Evolutionary conservation across 2,797 vertebrate genomes (phyloP).

Genomic region (Argyrosomus regius): DNA sequence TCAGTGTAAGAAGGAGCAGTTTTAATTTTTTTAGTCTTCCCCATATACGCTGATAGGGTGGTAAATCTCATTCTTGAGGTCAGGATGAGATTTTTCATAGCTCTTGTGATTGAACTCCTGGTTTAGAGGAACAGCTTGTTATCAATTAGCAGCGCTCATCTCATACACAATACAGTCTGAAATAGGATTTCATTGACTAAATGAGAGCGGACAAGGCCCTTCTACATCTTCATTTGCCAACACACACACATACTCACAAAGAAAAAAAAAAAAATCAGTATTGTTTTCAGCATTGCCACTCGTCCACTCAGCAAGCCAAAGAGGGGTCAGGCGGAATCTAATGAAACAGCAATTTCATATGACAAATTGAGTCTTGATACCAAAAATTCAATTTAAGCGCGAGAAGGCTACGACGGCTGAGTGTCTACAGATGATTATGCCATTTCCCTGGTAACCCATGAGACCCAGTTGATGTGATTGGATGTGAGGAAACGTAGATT

Average conservation of each 20-base stretch:
- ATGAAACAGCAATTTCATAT: constrained; percentile 68
- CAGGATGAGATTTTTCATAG: constrained; percentile 21
- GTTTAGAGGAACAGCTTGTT: constrained; percentile 43
- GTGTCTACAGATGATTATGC: constrained; percentile 66
- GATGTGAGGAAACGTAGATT: constrained; percentile 36
- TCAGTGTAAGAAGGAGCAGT: not conserved
- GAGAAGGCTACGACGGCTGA: constrained; percentile 44
- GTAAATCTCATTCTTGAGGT: constrained; percentile 31
- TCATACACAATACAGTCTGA: constrained; percentile 14
- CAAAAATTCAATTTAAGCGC: constrained; percentile 61
- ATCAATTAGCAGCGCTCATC: constrained; percentile 39
- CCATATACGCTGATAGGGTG: constrained; percentile 13
- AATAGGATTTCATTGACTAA: constrained; percentile 28
- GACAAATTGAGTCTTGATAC: constrained; percentile 71
- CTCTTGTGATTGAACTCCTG: constrained; percentile 39
- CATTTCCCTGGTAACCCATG: constrained; percentile 41
- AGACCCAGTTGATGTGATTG: constrained; percentile 57
- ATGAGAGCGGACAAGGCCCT: constrained; percentile 42
- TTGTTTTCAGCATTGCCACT: constrained; percentile 41
- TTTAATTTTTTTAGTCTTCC: constrained; percentile 28
- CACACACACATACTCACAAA: not conserved
- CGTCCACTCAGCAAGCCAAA: constrained; percentile 49
- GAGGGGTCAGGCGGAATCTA: constrained; percentile 69
- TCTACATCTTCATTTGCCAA: not conserved
- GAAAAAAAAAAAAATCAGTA: not conserved